Evolutionary conservation across 2,888 invertebrate species (phyloP).

Genomic region (Sminthurinus aureus): DNA sequence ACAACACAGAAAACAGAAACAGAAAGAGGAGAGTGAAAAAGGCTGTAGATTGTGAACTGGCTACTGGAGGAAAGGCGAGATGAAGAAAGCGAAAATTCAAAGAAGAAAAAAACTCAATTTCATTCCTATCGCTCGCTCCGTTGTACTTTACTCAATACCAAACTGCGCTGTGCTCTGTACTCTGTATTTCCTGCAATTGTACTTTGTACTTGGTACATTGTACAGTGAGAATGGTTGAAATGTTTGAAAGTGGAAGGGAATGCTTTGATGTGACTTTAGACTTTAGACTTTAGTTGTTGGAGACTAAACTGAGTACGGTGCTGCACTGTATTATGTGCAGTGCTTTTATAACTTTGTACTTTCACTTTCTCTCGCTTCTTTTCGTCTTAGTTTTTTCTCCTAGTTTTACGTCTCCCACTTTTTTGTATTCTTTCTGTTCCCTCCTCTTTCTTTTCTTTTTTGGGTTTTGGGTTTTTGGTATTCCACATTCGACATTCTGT

Average conservation of each 20-base stretch:
- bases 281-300: conserved; percentile 14
- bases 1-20: too few species aligned
- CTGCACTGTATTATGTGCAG: background rate
- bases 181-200: too few species aligned
- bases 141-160: background rate
- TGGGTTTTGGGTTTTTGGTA: background rate
- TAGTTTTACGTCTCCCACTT: too few species aligned
- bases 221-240: background rate
- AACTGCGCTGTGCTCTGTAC: too few species aligned
- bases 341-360: conserved; percentile 7
- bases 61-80: background rate
- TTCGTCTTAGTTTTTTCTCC: background rate
- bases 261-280: background rate
- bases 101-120: conserved; percentile 3
- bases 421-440: background rate
- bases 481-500: too few species aligned
- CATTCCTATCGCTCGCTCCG: background rate
- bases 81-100: background rate
- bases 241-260: conserved; percentile 15
- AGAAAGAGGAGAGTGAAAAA: too few species aligned
- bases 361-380: conserved; percentile 6
- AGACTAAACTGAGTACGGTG: conserved; percentile 3
- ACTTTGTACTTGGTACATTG: too few species aligned
- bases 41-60: background rate
- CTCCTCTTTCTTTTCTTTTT: background rate